phyloP scores from a whole-genome alignment of 2,797 vertebrate species.

The Malurus splendens region DNA sequence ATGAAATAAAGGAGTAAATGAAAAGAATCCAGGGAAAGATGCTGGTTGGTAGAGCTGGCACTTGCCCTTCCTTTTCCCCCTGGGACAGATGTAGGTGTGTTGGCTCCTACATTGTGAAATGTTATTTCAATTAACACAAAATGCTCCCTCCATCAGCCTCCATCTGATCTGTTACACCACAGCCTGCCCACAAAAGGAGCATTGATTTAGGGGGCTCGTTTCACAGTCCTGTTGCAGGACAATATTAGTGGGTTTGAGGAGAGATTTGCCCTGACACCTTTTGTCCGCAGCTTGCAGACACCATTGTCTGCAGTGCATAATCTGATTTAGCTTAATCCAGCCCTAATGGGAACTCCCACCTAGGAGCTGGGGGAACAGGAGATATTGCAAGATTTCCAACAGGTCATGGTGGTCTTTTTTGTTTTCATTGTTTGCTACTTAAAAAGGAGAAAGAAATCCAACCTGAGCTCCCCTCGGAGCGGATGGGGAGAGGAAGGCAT shows the following conservation, averaged over 20 bases:
- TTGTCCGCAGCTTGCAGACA: neutral
- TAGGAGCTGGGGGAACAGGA: neutral
- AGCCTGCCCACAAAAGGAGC: neutral
- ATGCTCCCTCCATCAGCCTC: neutral
- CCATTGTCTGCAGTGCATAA: slow-evolving; percentile 19
- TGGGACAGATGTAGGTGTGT: neutral
- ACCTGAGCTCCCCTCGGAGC: neutral
- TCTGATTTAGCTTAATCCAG: slow-evolving; percentile 49
- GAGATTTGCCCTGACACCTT: slow-evolving; percentile 30
- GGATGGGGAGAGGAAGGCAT: neutral
- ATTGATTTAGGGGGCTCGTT: neutral
- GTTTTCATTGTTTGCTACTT: neutral
- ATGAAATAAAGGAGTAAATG: neutral
- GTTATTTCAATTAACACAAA: neutral
- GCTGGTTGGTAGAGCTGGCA: neutral
- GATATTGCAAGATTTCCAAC: neutral
- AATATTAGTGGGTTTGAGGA: neutral
- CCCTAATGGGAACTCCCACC: slow-evolving; percentile 14
- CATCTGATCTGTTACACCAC: neutral
- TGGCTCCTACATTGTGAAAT: neutral
- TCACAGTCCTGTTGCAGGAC: neutral
- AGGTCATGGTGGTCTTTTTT: slow-evolving; percentile 23
- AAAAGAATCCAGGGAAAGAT: neutral
- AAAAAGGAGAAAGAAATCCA: neutral
- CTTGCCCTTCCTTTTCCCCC: neutral